Base-by-base conservation (phyloP, 2,113 vertebrate species). In the Hydrochoerus hydrochaeris region DNA sequence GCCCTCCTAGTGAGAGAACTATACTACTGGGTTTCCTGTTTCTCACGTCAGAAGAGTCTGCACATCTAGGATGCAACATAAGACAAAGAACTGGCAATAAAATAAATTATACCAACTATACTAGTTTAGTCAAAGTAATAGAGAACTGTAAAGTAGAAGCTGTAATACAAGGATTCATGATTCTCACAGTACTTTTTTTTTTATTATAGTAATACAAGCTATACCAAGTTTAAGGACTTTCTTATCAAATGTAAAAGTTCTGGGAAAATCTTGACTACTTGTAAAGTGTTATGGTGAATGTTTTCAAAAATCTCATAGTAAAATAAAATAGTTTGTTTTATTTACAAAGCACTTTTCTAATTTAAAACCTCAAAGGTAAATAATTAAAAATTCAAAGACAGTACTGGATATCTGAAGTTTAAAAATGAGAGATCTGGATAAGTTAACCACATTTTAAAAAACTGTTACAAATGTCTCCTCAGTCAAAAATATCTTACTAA, bases 401-500 rank as follows among this genome's bases (percentile, higher is more conserved):
- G 12, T 12, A 71, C 38, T 91, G 12, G 12, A 20, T 24, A 91
- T 95, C 63, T 82, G 28, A 93, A 87, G 92, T 60, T 82, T 44
- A 38, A 85, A 78, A 54, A 90, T 30, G 26, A 78, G 28, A 78
- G 6, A 78, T 35, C 49, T 80, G 8, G 16, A 3, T 4, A 54
- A 38, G 12, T 10, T 24, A n/a, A 57, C 30, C 10, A n/a, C 4
- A 13, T 8, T 81, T 57, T 93, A 75, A 17, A 67, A 69, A 69
- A n/a, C 38, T 13, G 3, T 54, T 78, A 62, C 13, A 57, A 83
- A 86, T n/a, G 2, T 67, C 3, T 84, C 10, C 58, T 88, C 78
- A 73, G 60, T 57, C 28, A 93, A 92, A 87, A 84, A 81, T 24
- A 63, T 26, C 80, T 92, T 75, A 57, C 9, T 65, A 73, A 92